Evolutionary conservation across 2,797 vertebrate genomes (phyloP).

Genomic region (Fringilla coelebs): DNA sequence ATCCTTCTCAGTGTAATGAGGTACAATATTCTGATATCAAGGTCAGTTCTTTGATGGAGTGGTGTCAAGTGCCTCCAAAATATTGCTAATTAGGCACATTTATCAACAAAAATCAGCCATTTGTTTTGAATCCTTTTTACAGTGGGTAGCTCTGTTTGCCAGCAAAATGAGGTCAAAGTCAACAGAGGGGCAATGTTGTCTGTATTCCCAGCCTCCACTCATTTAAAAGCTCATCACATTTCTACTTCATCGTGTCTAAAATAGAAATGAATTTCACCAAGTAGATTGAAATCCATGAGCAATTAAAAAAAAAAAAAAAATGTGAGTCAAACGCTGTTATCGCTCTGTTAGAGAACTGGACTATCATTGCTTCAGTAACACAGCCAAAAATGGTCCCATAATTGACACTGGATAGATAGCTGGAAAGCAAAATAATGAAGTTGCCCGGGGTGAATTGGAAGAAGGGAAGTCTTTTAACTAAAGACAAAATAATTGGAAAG

Average conservation of each 20-base stretch:
- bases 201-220: background rate
- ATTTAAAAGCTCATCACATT: background rate
- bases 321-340: background rate
- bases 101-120: background rate
- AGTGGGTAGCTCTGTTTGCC: background rate
- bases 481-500: constrained; percentile 56
- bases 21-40: background rate
- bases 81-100: background rate
- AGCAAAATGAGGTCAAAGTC: background rate
- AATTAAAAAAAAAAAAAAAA: background rate
- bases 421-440: constrained; percentile 52
- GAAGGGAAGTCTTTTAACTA: constrained; percentile 44
- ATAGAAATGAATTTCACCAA: constrained; percentile 3
- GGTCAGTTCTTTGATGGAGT: background rate
- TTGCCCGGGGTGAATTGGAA: constrained; percentile 38
- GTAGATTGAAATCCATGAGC: background rate
- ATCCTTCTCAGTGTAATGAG: background rate
- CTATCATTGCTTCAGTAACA: background rate
- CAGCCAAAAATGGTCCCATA: background rate
- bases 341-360: background rate
- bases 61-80: background rate
- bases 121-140: background rate
- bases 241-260: background rate
- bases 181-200: background rate
- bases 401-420: constrained; percentile 29